Percentiles rank a stretch among this genome's conserved stretches.
Conservation (phyloP, 2,888 invertebrate species). For the Lepidonotus clava region DNA sequence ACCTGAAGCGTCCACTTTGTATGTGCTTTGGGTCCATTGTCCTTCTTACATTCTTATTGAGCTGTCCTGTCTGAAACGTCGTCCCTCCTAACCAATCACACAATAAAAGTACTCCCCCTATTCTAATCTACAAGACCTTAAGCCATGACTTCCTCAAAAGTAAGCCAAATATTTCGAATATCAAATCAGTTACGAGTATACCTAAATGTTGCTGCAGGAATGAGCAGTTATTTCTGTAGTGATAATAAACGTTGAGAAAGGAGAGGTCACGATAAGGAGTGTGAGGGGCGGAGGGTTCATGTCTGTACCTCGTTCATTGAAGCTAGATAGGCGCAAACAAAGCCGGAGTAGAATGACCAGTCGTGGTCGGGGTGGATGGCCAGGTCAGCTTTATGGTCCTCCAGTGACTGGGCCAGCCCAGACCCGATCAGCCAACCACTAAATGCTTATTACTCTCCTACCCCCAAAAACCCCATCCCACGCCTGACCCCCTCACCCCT, state of each 20-base stretch:
- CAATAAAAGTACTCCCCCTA: neutral
- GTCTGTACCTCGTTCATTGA: neutral
- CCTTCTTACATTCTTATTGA: neutral
- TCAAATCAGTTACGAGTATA: too few species aligned
- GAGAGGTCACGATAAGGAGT: too few species aligned
- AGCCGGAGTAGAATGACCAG: neutral
- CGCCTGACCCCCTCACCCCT: too few species aligned
- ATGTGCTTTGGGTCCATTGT: neutral
- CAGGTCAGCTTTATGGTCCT: neutral
- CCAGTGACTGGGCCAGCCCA: neutral
- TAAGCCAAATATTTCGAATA: too few species aligned
- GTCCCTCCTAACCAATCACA: neutral
- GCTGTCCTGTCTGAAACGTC: neutral
- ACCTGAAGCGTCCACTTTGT: neutral
- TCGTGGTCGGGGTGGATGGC: neutral
- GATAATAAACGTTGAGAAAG: too few species aligned
- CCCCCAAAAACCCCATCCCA: too few species aligned
- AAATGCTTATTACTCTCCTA: neutral
- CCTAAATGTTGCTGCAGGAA: too few species aligned
- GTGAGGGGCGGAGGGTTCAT: neutral
- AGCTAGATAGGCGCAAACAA: constrained; percentile 15
- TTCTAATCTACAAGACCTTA: too few species aligned
- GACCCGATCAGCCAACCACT: neutral
- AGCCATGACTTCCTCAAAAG: too few species aligned
- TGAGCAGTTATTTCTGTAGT: too few species aligned